Conservation (phyloP, 2,797 vertebrate species). For the Lycodopsis pacificus region DNA sequence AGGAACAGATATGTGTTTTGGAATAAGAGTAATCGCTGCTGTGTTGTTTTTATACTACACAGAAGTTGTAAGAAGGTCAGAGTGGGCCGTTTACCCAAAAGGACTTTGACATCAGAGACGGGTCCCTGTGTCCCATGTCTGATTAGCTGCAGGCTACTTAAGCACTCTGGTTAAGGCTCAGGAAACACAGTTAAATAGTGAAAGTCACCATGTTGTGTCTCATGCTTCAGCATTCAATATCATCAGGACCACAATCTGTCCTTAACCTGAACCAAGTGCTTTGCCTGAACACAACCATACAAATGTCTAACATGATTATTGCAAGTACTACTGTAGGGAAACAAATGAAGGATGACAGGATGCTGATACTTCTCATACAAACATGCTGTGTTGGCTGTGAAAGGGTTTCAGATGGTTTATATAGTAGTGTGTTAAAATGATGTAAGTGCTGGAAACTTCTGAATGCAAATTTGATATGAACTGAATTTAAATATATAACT, state of each 20-base stretch:
- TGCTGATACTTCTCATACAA: no score
- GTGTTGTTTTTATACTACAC: background rate
- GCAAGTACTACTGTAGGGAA: background rate
- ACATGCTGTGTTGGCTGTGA: no score
- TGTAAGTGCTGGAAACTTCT: no score
- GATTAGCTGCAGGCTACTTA: background rate
- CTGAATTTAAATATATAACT: no score
- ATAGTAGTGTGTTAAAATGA: no score
- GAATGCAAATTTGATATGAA: no score
- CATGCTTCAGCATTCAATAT: background rate
- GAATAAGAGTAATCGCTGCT: background rate
- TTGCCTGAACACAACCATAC: background rate
- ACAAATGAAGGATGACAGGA: background rate
- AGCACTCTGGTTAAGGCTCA: background rate
- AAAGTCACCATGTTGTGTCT: background rate
- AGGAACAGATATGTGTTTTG: background rate
- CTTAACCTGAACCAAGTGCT: background rate
- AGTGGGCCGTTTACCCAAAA: background rate
- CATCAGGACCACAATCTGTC: conserved; percentile 1
- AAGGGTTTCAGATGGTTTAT: no score
- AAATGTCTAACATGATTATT: background rate
- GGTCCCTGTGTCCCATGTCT: background rate
- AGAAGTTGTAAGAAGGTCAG: background rate
- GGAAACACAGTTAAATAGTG: background rate
- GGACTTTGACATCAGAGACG: background rate